Evolutionary conservation across 2,113 vertebrate genomes (phyloP), one percentile per base, ranked within the genome.

Genomic region (Oncorhynchus nerka): DNA sequence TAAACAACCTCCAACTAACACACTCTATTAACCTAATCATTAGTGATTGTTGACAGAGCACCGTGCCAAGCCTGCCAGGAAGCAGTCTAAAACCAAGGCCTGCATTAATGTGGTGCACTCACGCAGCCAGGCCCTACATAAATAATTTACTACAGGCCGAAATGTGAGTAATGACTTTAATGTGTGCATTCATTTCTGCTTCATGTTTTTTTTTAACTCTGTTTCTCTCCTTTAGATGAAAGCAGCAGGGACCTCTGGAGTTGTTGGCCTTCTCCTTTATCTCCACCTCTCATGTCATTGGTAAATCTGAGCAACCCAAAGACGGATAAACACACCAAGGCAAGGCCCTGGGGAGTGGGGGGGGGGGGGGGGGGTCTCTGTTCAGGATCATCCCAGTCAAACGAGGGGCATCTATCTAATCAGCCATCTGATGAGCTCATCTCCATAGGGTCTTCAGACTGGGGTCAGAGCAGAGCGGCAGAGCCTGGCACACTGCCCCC

Each of bases 91-190:
- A 86, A 85, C 84, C 83, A 82, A 85, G 84, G 79, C 73, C 85
- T 85, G 79, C 70, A 81, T 89, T 89, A 84, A 89, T 85, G 81
- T 83, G 12, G 75, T 64, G 81, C 74, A 87, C 86, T 87, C 83
- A 92, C 86, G 81, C 81, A 87, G 86, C 76, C 19, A 49, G 5
- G 24, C 81, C 70, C 83, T 24, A 75, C 82, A 75, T 81, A 71
- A 90, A 88, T 91, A 83, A 93, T 90, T 90, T 88, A 90, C 84
- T 90, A 89, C 86, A 88, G 90, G 74, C 81, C 78, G 81, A 76
- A 90, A 87, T 85, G 82, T 79, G 85, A 86, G 80, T 89, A 91
- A 91, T 85, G 84, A 85, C 83, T 91, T 88, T 88, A 91, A 93
- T 90, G 86, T 83, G 86, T 59, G 83, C 83, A 87, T 90, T 84